Evolutionary conservation across 2,113 vertebrate genomes (phyloP), one percentile per base, ranked within the genome.

Genomic region (Pagrus major): DNA sequence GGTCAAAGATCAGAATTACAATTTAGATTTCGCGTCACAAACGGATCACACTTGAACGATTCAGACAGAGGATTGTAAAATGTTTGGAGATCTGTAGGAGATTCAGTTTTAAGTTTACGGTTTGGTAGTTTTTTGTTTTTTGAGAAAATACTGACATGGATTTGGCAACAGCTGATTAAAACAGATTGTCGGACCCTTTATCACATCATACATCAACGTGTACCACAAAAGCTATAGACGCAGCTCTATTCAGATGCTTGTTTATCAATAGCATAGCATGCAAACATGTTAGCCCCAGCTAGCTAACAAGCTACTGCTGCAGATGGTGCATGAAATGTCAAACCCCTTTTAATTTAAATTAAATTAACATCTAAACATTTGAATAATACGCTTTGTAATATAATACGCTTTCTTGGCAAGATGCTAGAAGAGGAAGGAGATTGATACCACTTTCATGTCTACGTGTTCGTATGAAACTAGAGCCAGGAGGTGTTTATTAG

Each of bases 1-100:
- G 66, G 83, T 80, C 60, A 81, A 80, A 78, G 39, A 8, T 64
- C 1, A 15, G 9, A 83, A 75, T 81, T 33, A 35, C 20, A 75
- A 75, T 68, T 75, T 75, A 29, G 47, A 71, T 64, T 76, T 83
- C 35, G 44, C 16, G 42, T 49, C 39, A 67, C 11, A 41, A 60
- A 61, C 8, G 3, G 41, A 29, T 52, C 35, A 20, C 23, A 7
- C 18, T 21, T 16, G n/a, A n/a, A n/a, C n/a, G 21, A 23, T 21
- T 33, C 11, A 10, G 25, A 41, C 2, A 41, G 18, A 7, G 15
- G 18, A 9, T 1, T 21, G 3, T 29, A 39, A 31, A 12, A 25
- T n/a, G 23, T 55, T 47, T 10, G 31, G 31, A 39, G 15, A 47
- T 47, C 9, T 42, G 58, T 33, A 51, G 39, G n/a, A n/a, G n/a